These are phyloP conservation scores for Dryocosmus kuriphilus DNA, from an alignment of 2,888 invertebrate species.

Conservation along the genomic window DNA sequence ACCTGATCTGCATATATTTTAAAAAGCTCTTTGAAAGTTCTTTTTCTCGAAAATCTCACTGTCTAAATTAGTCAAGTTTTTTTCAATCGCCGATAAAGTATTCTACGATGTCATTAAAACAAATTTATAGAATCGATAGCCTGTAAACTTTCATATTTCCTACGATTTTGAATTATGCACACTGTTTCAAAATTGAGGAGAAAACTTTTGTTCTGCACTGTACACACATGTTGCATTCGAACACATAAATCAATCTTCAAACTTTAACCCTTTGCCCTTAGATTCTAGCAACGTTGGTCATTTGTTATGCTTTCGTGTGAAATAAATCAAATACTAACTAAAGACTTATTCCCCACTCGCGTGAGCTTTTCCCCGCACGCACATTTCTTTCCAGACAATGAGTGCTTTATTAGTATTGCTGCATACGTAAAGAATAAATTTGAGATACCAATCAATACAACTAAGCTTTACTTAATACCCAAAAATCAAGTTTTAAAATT, in stretches of 20 bases:
- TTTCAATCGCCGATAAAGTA: no score
- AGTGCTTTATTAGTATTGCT: background rate
- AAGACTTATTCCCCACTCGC: conserved; percentile 15
- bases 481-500: background rate
- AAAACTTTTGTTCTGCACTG: background rate
- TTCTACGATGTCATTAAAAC: no score
- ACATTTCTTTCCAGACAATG: conserved; percentile 27
- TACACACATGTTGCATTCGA: conserved; percentile 23
- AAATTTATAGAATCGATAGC: no score
- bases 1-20: no score
- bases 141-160: no score
- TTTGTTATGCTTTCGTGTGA: conserved; percentile 37
- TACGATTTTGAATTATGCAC: background rate
- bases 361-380: conserved; percentile 33
- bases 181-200: background rate
- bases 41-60: no score
- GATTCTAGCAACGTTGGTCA: conserved; percentile 24
- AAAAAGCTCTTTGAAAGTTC: no score
- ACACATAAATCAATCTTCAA: conserved; percentile 27
- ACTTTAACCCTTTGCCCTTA: conserved; percentile 22
- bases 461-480: background rate
- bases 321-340: conserved; percentile 16
- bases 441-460: background rate
- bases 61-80: no score
- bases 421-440: background rate